Conservation (phyloP, 2,888 invertebrate species). For the Ichneumoninae sp. region DNA sequence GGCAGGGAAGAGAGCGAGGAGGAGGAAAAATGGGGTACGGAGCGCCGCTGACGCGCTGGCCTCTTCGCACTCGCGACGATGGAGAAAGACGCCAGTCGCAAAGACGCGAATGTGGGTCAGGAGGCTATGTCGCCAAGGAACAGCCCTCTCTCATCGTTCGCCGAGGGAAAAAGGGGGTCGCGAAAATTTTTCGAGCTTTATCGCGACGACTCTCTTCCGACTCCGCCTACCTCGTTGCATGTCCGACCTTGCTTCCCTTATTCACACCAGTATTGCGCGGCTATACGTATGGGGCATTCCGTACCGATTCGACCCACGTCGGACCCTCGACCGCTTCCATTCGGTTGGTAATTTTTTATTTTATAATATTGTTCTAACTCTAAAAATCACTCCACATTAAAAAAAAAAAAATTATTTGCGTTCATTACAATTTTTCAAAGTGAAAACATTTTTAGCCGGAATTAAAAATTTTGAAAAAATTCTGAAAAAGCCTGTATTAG, state of each 20-base stretch:
- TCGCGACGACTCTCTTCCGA: conserved; percentile 54
- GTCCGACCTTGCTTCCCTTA: conserved; percentile 14
- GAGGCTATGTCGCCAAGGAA: conserved; percentile 32
- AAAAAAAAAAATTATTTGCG: too few species aligned
- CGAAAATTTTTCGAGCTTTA: conserved; percentile 61
- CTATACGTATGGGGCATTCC: background rate
- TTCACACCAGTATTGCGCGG: background rate
- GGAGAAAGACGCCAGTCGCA: conserved; percentile 21
- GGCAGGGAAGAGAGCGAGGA: conserved; percentile 33
- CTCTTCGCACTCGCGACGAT: background rate
- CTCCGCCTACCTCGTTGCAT: conserved; percentile 48
- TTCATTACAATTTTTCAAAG: too few species aligned
- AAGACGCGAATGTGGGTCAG: conserved; percentile 54
- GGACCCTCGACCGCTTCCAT: too few species aligned
- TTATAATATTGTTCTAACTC: too few species aligned
- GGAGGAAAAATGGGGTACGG: conserved; percentile 24
- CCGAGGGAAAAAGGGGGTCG: conserved; percentile 5
- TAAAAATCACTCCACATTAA: too few species aligned
- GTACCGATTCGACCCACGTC: too few species aligned
- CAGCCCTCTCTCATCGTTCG: background rate
- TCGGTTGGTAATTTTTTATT: too few species aligned
- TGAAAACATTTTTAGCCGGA: too few species aligned
- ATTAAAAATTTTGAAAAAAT: too few species aligned
- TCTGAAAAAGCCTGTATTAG: too few species aligned
- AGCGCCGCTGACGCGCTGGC: background rate